Conservation (phyloP, 2,797 vertebrate species). For the Trematomus bernacchii region DNA sequence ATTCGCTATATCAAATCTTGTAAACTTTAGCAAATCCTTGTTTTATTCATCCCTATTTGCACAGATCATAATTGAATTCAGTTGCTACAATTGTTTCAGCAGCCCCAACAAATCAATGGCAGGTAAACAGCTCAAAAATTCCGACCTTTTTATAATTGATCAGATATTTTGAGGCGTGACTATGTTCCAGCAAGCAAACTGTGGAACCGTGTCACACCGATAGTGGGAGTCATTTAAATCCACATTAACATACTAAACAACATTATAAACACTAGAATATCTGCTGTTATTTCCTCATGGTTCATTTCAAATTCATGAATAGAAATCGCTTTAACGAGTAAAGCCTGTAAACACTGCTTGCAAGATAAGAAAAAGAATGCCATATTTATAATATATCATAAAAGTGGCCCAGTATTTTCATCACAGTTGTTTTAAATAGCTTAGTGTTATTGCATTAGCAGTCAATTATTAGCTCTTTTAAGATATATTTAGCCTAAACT, state of each 20-base stretch:
- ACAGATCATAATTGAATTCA: neutral
- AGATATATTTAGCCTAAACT: neutral
- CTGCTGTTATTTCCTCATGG: neutral
- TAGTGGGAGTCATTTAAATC: slow-evolving; percentile 6
- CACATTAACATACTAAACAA: neutral
- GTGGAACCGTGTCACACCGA: neutral
- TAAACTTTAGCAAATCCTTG: neutral
- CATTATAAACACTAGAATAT: slow-evolving; percentile 20
- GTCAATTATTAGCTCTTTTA: slow-evolving; percentile 15
- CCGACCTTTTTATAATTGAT: neutral
- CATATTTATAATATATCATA: no score
- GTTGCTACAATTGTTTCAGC: neutral
- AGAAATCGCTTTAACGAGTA: neutral
- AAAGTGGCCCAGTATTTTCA: slow-evolving; percentile 6
- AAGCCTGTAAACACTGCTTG: slow-evolving; percentile 1
- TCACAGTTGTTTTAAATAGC: slow-evolving; percentile 1
- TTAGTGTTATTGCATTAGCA: neutral
- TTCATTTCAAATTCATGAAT: slow-evolving; percentile 15
- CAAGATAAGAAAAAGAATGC: neutral
- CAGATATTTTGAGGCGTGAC: neutral
- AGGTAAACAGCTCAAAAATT: neutral
- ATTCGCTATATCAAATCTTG: neutral
- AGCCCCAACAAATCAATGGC: neutral
- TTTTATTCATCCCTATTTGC: neutral
- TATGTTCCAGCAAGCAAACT: slow-evolving; percentile 2